Conservation (phyloP, 2,888 invertebrate species). For the Microctonus aethiopoides region DNA sequence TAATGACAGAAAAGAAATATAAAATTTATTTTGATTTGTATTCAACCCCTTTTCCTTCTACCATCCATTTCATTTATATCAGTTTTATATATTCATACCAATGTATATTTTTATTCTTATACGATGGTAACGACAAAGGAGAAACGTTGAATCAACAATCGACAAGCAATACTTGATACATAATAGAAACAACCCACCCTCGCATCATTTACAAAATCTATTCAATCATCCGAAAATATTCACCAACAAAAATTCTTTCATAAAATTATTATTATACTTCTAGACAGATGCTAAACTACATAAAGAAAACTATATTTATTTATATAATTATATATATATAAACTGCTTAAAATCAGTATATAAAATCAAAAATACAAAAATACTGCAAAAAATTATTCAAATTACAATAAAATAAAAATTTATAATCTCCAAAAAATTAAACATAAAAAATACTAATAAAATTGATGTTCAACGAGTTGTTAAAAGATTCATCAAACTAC, state of each 20-base stretch:
- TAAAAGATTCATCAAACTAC: constrained; percentile 12
- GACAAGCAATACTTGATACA: background rate
- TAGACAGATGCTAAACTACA: constrained; percentile 8
- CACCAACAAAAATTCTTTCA: constrained; percentile 10
- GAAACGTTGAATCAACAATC: constrained; percentile 14
- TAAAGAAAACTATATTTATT: background rate
- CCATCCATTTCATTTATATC: background rate
- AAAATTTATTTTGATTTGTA: constrained; percentile 8
- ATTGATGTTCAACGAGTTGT: background rate
- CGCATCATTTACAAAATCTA: constrained; percentile 24
- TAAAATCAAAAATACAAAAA: background rate
- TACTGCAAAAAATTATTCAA: background rate
- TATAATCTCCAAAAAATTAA: background rate
- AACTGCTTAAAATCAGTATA: background rate
- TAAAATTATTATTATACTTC: no score
- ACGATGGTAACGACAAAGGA: background rate
- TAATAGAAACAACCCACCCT: constrained; percentile 12
- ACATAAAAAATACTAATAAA: background rate
- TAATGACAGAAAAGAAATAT: constrained; percentile 1
- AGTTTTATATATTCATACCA: background rate
- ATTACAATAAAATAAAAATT: background rate
- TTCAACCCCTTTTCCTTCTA: constrained; percentile 10
- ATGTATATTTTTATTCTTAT: background rate
- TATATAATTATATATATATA: background rate
- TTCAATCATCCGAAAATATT: background rate